Evolutionary conservation across 2,888 invertebrate species (phyloP).

Genomic region (Polymixis lichenea): DNA sequence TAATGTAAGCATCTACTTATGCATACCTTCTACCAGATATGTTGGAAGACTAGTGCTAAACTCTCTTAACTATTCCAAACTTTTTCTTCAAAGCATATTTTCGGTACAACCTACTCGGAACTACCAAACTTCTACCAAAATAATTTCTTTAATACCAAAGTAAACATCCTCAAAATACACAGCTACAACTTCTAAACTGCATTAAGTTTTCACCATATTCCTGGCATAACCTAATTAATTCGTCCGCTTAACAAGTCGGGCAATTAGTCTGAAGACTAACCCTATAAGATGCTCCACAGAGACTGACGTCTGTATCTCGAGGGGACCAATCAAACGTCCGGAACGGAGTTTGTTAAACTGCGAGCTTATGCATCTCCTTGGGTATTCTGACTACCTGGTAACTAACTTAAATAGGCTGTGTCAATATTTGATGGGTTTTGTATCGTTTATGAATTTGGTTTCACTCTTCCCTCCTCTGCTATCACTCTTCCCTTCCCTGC

Average conservation of each 20-base stretch:
- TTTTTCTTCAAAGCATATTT: slow-evolving; percentile 21
- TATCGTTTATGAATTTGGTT: not conserved
- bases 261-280: slow-evolving; percentile 65
- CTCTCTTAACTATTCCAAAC: slow-evolving; percentile 4
- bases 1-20: no score
- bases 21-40: not conserved
- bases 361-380: slow-evolving; percentile 67
- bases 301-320: slow-evolving; percentile 68
- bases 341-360: slow-evolving; percentile 71
- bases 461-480: no score
- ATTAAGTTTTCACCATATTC: slow-evolving; percentile 62
- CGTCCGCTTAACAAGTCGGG: slow-evolving; percentile 58
- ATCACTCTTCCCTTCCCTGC: no score
- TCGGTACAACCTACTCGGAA: slow-evolving; percentile 21
- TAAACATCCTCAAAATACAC: slow-evolving; percentile 42
- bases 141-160: slow-evolving; percentile 26
- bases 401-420: slow-evolving; percentile 36
- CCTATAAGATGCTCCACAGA: slow-evolving; percentile 60
- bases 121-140: slow-evolving; percentile 12
- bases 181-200: slow-evolving; percentile 47
- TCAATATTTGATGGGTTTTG: slow-evolving; percentile 33
- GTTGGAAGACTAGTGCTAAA: not conserved
- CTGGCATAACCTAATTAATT: slow-evolving; percentile 70
- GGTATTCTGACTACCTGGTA: slow-evolving; percentile 63
- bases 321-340: slow-evolving; percentile 78